Base-by-base conservation (phyloP, 2,888 invertebrate species). In the Drymonia ruficornis region DNA sequence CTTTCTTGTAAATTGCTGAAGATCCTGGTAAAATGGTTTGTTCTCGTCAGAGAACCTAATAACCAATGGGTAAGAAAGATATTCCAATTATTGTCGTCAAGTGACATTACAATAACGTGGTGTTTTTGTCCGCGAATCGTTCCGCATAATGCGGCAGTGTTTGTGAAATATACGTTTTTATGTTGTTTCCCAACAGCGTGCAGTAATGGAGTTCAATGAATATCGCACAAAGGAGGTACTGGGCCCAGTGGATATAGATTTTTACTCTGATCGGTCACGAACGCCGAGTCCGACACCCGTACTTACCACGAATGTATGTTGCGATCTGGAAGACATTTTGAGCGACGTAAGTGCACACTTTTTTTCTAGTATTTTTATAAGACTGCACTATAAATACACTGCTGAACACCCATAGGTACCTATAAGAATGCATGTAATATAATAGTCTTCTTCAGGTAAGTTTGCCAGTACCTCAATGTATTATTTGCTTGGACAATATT, bases 201-300 rank as follows among this genome's bases (percentile, higher is more conserved):
- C 80, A 87, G 91, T 90, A 84, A 92, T 92, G 92, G 92, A 91
- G 90, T 88, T 89, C 84, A 87, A 84, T 89, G 89, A 83, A 80
- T 84, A 82, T 85, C 79, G 72, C 60, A 78, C 79, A 83, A 87
- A 86, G 81, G 88, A 86, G 86, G 84, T 87, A 80, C 84, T 86
- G 84, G 89, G 81, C 72, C 85, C 85, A 73, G 81, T 81, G 84
- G 88, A 85, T 71, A 79, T 86, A 72, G 85, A 85, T 67, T 87
- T 75, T 78, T 86, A 75, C 72, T 73, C 83, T 61, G 84, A 84
- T 78, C 84, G 81, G 73, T 83, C 87, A 65, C 81, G 81, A 54
- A 83, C 85, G 12, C 83, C 84, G 50, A 89, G 89, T 68, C 89
- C 90, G 59, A 68, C 84, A 53, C 91, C 91, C 51, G 86, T 91